Base-by-base conservation (phyloP, 2,888 invertebrate species). In the Epicampocera succincta region DNA sequence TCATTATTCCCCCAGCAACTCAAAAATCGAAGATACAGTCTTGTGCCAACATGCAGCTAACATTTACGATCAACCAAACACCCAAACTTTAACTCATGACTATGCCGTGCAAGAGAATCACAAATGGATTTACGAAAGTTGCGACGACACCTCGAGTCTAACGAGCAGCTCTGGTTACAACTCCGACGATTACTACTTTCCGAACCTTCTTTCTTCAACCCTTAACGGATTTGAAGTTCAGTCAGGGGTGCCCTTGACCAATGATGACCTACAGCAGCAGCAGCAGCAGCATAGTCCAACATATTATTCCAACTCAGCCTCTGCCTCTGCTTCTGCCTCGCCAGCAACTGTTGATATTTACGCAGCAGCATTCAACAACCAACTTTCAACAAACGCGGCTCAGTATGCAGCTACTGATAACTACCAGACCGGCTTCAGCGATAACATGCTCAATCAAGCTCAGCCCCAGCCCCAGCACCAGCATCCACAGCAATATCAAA, bases 61-160 rank as follows among this genome's bases (percentile, higher is more conserved):
- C 2, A 12, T 80, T 48, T 77, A 72, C 54, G 65, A 76, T 4
- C 78, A 50, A 3, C 60, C 56, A 40, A 15, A 8, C 1, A 13
- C 69, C n/a, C 63, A 65, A 13, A 5, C 15, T 1, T 72, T 78
- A 19, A 33, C 50, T 1, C 48, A 65, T 8, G 81, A 82, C n/a
- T 82, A 48, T 48, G 0, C 21, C 0, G 12, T 44, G 21, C 65
- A 77, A 75, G 71, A 71, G 3, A 60, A 72, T 50, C 84, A 83
- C 40, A 87, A 88, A 83, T 86, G 86, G 84, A 79, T 87, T 8
- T 90, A 90, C 65, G 90, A 90, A 83, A 90, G 88, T 80, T 90
- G 89, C 78, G 91, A 91, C 68, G 91, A 91, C 42, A 90, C 90
- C 38, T 91, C 91, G 48, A 91, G 91, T 40, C 79, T 90, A 21